Base-by-base conservation (phyloP, 2,113 vertebrate genomes). In the Sander lucioperca region DNA sequence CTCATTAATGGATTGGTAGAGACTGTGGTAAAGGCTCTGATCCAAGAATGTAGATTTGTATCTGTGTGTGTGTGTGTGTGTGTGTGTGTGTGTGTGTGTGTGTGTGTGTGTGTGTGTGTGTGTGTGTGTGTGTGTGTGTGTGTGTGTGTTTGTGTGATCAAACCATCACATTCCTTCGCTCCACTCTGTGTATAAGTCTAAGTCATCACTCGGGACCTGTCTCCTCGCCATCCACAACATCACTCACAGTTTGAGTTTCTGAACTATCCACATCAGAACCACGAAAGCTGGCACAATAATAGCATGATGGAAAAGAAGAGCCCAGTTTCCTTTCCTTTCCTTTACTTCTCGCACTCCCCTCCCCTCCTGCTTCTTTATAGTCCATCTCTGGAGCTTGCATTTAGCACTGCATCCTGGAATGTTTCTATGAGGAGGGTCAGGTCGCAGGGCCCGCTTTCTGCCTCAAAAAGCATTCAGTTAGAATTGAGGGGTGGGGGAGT, bases 1-100 rank as follows among this genome's bases (percentile, higher is more conserved):
- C 79, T 94, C 86, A 85, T 92, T 94, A 91, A 93, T 91, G 86
- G 90, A 89, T 80, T 91, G 93, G 87, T 93, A 79, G 83, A 90
- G 90, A 90, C 90, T 86, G 88, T 90, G 94, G 92, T 79, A 9
- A 85, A 79, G 84, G 86, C 89, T 79, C 36, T 0, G 12, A 9
- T 91, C 89, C 87, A 94, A 78, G 50, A 80, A 78, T 77, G 79
- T 75, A 84, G 79, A 85, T 77, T 36, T 82, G 78, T 83, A 80
- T 70, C 62, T 61, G 1, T 70, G 65, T 74, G 57, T 63, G 48
- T 59, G 85, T 39, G 39, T 39, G 9, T 39, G 36, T 39, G 36
- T 39, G 36, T 36, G 36, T 36, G 36, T 30, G 30, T 30, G 30
- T 30, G 30, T 30, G 30, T 30, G 30, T 30, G 30, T 30, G 30